Percentiles rank a stretch among this genome's conserved stretches.
These are phyloP conservation scores for Micrasema minimum DNA, from an alignment of 1,140 invertebrate species.

Conservation along the genomic window DNA sequence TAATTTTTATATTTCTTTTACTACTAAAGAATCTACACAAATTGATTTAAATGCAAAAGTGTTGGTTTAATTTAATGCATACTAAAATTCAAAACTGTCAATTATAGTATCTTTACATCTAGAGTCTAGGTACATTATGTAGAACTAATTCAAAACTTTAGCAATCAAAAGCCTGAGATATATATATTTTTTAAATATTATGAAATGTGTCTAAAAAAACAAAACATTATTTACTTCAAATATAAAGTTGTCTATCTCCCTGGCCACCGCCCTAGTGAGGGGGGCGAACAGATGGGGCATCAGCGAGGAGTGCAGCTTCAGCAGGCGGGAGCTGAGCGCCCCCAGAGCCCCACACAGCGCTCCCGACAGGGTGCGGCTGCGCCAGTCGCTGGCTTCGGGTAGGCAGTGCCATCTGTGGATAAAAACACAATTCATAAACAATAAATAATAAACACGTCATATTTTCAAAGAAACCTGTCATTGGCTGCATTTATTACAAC, in stretches of 20 bases:
- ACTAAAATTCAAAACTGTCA: no score
- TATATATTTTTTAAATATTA: no score
- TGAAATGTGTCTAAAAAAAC: no score
- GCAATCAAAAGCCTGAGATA: no score
- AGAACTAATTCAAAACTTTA: no score
- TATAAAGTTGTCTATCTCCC: constrained; percentile 49
- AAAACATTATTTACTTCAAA: constrained; percentile 43
- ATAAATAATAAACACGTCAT: not conserved
- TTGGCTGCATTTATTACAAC: no score
- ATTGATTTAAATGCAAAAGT: no score
- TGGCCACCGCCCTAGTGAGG: constrained; percentile 46
- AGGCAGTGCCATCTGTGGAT: constrained; percentile 50
- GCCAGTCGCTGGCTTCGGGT: constrained; percentile 43
- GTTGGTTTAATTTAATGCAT: no score
- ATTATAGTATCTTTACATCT: no score
- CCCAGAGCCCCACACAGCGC: constrained; percentile 48
- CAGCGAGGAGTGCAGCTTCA: constrained; percentile 38
- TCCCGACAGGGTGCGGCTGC: constrained; percentile 44
- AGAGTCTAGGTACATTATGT: no score
- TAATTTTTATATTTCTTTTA: no score
- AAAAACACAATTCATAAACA: not conserved
- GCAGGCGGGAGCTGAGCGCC: constrained; percentile 42
- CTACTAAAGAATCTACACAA: no score
- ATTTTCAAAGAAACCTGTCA: not conserved
- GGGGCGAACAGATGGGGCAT: constrained; percentile 45